phyloP scores from a whole-genome alignment of 2,888 invertebrate species.

The Acrocera orbiculus region DNA sequence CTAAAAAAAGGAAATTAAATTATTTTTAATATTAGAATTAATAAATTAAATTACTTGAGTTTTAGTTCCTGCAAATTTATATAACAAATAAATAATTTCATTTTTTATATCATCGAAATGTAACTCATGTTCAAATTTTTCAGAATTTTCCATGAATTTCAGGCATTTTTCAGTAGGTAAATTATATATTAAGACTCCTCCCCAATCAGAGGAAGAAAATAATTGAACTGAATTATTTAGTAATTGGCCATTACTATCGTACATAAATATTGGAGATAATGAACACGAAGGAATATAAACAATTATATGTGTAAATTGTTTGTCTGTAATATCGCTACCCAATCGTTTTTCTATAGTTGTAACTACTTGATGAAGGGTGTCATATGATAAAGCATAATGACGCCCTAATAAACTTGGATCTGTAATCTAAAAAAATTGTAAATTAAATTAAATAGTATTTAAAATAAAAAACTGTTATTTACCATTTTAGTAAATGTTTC shows the following conservation, averaged over 20 bases:
- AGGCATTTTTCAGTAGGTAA: constrained; percentile 41
- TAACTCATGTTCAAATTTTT: too few relatives aligned
- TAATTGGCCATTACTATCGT: constrained; percentile 34
- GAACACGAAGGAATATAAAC: constrained; percentile 64
- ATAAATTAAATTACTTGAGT: constrained; percentile 35
- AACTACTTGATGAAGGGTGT: constrained; percentile 61
- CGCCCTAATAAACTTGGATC: too few relatives aligned
- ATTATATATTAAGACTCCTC: constrained; percentile 65
- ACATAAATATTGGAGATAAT: constrained; percentile 54
- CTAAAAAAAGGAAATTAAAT: too few relatives aligned
- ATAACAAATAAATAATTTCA: constrained; percentile 57
- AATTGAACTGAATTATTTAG: constrained; percentile 41
- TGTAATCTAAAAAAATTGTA: too few relatives aligned
- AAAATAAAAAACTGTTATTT: constrained; percentile 9
- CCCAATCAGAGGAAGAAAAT: constrained; percentile 78
- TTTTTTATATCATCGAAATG: constrained; percentile 50
- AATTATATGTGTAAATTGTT: constrained; percentile 69
- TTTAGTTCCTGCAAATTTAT: constrained; percentile 53
- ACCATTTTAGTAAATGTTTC: constrained; percentile 54
- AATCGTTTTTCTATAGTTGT: constrained; percentile 76
- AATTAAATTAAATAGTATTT: too few relatives aligned
- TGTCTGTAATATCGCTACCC: constrained; percentile 56
- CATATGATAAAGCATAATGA: constrained; percentile 46
- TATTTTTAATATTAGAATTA: too few relatives aligned
- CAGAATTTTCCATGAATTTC: constrained; percentile 22